These are phyloP conservation scores for Drosophila sturtevanti DNA, from an alignment of 1,140 invertebrate genomes.

Conservation along the genomic window DNA sequence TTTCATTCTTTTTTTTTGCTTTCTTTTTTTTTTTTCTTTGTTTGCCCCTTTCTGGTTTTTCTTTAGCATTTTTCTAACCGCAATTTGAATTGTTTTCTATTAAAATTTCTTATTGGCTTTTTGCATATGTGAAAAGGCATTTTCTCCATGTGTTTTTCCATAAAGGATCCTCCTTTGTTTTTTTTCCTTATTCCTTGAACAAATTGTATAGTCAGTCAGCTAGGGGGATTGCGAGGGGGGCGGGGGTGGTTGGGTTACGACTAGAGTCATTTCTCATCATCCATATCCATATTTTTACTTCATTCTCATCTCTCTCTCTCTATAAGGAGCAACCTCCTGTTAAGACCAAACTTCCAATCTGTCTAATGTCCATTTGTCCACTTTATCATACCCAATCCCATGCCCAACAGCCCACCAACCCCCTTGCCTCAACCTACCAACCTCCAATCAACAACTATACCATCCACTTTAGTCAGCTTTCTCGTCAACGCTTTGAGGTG, in stretches of 20 bases:
- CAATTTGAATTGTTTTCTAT: conserved; percentile 38
- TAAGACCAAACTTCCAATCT: background rate
- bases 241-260: background rate
- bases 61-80: conserved; percentile 7
- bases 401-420: background rate
- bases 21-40: background rate
- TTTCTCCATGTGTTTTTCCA: background rate
- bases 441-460: no score
- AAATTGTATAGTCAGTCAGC: no score
- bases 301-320: background rate
- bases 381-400: background rate
- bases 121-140: conserved; percentile 36
- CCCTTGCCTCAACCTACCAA: conserved; percentile 12
- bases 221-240: background rate
- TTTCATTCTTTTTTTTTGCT: conserved; percentile 4
- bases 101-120: conserved; percentile 48
- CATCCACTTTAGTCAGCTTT: no score
- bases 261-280: background rate
- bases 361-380: background rate
- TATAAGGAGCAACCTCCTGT: background rate
- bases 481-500: conserved; percentile 50
- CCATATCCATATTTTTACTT: background rate
- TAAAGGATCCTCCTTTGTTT: background rate
- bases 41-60: conserved; percentile 3
- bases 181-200: no score